Percentiles rank a stretch among this genome's conserved stretches.
Conservation (phyloP, 2,113 vertebrate species). For the Microtus montanus region DNA sequence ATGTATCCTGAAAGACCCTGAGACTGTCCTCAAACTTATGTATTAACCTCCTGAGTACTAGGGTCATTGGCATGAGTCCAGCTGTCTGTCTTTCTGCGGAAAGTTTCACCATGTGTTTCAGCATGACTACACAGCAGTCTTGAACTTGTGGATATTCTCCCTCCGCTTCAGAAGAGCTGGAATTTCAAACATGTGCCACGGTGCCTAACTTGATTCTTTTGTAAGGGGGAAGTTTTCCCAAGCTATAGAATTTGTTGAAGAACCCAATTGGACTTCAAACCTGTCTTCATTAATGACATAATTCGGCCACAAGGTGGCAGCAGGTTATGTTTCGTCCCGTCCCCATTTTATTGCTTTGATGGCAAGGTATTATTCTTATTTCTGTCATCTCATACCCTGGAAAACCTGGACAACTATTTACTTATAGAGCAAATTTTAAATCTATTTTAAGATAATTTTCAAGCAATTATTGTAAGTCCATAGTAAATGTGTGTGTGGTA, state of each 20-base stretch:
- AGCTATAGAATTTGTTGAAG: not conserved
- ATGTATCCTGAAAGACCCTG: not conserved
- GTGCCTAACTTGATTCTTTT: not conserved
- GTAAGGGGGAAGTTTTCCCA: not conserved
- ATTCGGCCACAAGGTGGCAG: conserved; percentile 69
- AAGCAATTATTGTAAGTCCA: not conserved
- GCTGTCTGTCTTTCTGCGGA: not conserved
- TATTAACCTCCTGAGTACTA: not conserved
- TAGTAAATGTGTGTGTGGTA: not conserved
- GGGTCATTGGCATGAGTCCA: not conserved
- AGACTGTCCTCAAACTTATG: not conserved
- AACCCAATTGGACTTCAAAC: not conserved
- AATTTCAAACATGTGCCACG: not conserved
- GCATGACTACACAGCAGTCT: not conserved
- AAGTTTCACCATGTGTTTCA: not conserved
- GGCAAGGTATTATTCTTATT: not conserved
- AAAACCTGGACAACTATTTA: not conserved
- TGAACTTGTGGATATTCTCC: not conserved
- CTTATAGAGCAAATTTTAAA: conserved; percentile 3
- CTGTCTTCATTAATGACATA: not conserved
- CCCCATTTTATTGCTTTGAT: not conserved
- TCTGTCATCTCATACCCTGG: not conserved
- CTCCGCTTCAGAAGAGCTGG: not conserved
- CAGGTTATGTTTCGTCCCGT: not conserved
- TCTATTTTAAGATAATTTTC: conserved; percentile 13